Evolutionary conservation across 2,888 invertebrate genomes (phyloP).

Genomic region (Dynastes hyllus): DNA sequence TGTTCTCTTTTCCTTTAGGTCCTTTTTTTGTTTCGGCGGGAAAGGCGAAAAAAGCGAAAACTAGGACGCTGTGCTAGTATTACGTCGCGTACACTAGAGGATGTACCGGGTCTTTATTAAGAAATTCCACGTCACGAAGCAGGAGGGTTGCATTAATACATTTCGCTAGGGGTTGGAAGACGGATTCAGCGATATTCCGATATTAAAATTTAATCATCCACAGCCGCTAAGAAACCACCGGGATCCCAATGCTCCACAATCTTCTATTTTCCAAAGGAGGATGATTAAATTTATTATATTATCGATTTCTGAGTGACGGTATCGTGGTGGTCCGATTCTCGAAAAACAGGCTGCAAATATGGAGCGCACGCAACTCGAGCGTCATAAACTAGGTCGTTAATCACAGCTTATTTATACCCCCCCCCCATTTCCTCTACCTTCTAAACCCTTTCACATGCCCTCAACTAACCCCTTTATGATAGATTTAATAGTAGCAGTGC

Average conservation of each 20-base stretch:
- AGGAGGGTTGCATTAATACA: no score
- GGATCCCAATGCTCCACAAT: background rate
- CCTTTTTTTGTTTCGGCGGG: background rate
- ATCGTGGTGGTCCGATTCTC: background rate
- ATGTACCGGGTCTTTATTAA: slow-evolving; percentile 14
- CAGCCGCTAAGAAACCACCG: no score
- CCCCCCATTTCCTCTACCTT: background rate
- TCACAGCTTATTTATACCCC: slow-evolving; percentile 35
- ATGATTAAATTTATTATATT: background rate
- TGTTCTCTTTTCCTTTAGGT: background rate
- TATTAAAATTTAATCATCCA: slow-evolving; percentile 31
- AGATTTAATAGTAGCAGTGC: no score
- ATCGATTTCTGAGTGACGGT: background rate
- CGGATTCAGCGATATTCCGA: slow-evolving; percentile 10
- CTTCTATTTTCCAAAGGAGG: background rate
- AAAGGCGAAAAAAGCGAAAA: slow-evolving; percentile 6
- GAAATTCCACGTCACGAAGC: slow-evolving; percentile 38
- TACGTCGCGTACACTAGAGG: background rate
- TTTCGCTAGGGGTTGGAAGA: background rate
- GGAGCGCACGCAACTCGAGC: slow-evolving; percentile 51
- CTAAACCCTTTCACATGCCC: slow-evolving; percentile 43
- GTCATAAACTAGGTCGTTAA: slow-evolving; percentile 54
- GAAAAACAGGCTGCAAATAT: slow-evolving; percentile 49
- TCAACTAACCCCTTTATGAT: background rate
- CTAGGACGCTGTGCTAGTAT: background rate